A percentile compares a stretch with the other conserved stretches of the same genome.
Conservation (phyloP, 2,888 invertebrate genomes). For the Sinodicranocentrus sp. region DNA sequence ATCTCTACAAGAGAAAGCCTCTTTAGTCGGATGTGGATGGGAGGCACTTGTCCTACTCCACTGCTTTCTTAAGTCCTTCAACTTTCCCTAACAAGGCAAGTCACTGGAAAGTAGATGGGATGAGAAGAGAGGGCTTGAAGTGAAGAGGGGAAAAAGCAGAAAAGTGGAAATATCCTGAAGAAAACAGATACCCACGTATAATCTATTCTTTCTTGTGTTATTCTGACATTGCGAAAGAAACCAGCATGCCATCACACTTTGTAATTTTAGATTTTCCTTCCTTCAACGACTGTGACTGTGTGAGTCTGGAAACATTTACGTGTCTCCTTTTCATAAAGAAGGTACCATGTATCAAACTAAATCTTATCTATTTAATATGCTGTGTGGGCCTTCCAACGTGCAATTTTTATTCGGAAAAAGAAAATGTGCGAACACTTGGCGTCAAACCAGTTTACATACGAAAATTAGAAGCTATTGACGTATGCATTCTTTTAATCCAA, state of each 20-base stretch:
- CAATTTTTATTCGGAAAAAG: conserved; percentile 49
- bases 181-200: no score
- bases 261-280: no score
- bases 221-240: no score
- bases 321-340: no score
- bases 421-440: conserved; percentile 7
- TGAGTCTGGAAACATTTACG: no score
- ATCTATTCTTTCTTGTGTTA: no score
- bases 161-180: conserved; percentile 3
- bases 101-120: conserved; percentile 26
- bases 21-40: conserved; percentile 21
- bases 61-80: conserved; percentile 52
- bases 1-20: background rate
- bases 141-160: background rate
- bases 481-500: conserved; percentile 21
- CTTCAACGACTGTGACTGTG: no score
- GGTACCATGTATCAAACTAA: no score
- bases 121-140: conserved; percentile 17
- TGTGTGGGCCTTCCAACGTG: conserved; percentile 40
- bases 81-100: conserved; percentile 55
- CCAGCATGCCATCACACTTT: no score
- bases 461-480: conserved; percentile 24
- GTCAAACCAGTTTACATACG: background rate
- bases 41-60: conserved; percentile 40
- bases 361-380: conserved; percentile 38